Base-by-base conservation (phyloP, 2,113 vertebrate genomes). In the Equus quagga region DNA sequence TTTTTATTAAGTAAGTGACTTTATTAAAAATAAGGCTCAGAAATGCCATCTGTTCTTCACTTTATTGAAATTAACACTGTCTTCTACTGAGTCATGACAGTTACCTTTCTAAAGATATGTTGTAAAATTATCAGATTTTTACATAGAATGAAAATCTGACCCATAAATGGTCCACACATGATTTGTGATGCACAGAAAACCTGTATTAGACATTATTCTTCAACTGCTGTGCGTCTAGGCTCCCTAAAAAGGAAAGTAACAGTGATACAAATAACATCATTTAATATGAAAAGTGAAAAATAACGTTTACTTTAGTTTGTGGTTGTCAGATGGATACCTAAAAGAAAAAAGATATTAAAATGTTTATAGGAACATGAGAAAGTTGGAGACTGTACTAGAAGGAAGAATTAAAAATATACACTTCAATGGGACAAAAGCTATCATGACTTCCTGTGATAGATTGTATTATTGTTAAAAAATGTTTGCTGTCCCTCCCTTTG, bases 281-380 rank as follows among this genome's bases (percentile, higher is more conserved):
- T 90, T 80, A 79, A 60, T 58, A 72, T 36, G 33, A 92, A 91
- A 89, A 72, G 89, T 24, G 33, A 92, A 91, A 89, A 72, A 92
- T 24, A 83, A 76, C 70, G 33, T 46, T 92, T 69, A n/a, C 14
- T 93, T 76, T 64, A 54, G 33, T 2, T 91, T 94, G 14, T 65
- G 13, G 18, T 81, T 88, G 44, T 62, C 79, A 93, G 18, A 26
- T 89, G 44, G 44, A 81, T 11, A 75, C 2, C 23, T 78, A 70
- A 93, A 51, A 80, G 41, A 36, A 69, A 85, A 80, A 84, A 2
- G 8, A 31, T 51, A 70, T 31, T 84, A 56, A 96, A 60, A 76
- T 60, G 6, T 90, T 93, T 90, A 85, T n/a, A 54, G 3, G 23
- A 89, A 79, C 58, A 72, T 44, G 51, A 84, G 44, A 84, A 78